Base-by-base conservation (phyloP, 1,140 invertebrate genomes). In the Marisa cornuarietis region DNA sequence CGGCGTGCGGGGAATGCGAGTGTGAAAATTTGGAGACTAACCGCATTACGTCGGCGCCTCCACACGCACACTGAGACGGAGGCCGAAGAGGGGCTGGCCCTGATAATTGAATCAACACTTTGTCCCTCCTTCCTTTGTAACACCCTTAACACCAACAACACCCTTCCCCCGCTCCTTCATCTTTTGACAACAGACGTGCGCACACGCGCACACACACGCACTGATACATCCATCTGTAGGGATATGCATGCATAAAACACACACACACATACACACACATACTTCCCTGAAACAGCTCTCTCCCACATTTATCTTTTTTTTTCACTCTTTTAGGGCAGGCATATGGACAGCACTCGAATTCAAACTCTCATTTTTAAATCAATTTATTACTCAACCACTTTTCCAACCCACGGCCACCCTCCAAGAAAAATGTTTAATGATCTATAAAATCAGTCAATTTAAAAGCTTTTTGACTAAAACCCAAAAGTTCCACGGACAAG, bases 251-350 rank as follows among this genome's bases (percentile, higher is more conserved):
- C 69, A 71, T 51, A 18, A 20, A 31, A 10, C 20, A 5, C 26
- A 51, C 18, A 82, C 82, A 71, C 81, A 84, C 83, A 71, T 42
- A 24, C 71, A 51, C 51, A 18, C 49, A 54, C 71, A 73, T n/a
- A 73, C 26, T 2, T 51, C 71, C 58, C 51, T 52, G 10, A 54
- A n/a, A 52, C 22, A 54, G 7, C 18, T 75, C 54, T 61, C 54
- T 62, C 18, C 24, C 54, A 62, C 52, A 61, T 24, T 75, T 54
- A 11, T 26, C 61, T 54, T 61, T 10, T 75, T 26, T 75, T n/a
- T 61, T 5, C n/a, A n/a, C n/a, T 62, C 51, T 16, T 49, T 16
- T n/a, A 7, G 42, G 13, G 16, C 51, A 1, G n/a, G n/a, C n/a
- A n/a, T n/a, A n/a, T n/a, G n/a, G n/a, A n/a, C n/a, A 51, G 49